Conservation (phyloP, 2,797 vertebrate species). For the Poecilia gillii region DNA sequence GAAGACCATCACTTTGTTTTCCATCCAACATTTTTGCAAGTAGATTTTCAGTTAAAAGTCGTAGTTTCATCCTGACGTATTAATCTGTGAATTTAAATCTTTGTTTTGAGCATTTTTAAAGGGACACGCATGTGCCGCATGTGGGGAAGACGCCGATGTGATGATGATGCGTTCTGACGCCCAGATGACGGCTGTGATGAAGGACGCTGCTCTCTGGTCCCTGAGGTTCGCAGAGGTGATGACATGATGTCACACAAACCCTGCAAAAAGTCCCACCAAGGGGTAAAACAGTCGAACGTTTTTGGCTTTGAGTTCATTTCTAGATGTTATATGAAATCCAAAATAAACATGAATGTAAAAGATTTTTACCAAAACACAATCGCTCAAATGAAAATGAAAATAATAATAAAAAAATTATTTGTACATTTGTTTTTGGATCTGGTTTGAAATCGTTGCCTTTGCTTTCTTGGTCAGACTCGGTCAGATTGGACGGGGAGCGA, state of each 20-base stretch:
- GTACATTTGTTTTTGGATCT: not conserved
- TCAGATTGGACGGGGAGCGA: not conserved
- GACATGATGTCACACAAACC: constrained; percentile 4
- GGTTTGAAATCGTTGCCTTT: not conserved
- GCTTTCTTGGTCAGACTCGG: not conserved
- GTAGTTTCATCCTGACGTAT: not conserved
- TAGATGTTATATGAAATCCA: constrained; percentile 4
- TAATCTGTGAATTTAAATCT: too few species aligned
- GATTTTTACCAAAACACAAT: not conserved
- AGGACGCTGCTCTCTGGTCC: constrained; percentile 21
- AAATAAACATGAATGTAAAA: not conserved
- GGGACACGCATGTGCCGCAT: constrained; percentile 8
- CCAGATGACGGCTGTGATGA: constrained; percentile 34
- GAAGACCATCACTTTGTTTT: too few species aligned
- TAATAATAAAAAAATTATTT: not conserved
- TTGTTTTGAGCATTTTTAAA: not conserved
- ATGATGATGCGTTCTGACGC: constrained; percentile 32
- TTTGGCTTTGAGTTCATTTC: not conserved
- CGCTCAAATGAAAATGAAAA: not conserved
- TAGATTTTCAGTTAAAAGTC: too few species aligned
- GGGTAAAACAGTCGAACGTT: constrained; percentile 5
- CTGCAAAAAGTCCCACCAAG: constrained; percentile 13
- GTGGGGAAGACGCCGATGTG: constrained; percentile 4
- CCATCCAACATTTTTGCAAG: too few species aligned
- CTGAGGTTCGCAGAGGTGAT: constrained; percentile 14